Conservation (phyloP, 2,797 vertebrate genomes). For the Crypturellus tataupa region DNA sequence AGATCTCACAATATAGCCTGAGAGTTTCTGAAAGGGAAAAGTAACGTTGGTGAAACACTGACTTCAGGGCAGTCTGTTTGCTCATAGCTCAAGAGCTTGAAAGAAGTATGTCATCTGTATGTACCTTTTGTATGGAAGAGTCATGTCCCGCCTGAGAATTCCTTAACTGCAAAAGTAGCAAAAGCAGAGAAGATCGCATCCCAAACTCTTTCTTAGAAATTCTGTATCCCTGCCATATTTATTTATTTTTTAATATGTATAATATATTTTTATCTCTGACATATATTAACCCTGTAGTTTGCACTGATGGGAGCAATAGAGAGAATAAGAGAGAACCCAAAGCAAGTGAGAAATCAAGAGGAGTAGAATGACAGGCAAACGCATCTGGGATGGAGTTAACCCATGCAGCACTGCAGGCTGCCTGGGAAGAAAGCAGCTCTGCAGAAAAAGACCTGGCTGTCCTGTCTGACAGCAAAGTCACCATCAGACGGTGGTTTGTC, state of each 20-base stretch:
- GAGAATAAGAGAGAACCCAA: background rate
- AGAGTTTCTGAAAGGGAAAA: background rate
- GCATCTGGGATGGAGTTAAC: accelerated
- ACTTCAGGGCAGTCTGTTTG: background rate
- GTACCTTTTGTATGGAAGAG: background rate
- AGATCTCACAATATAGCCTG: background rate
- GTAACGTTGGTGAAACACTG: background rate
- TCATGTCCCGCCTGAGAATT: background rate
- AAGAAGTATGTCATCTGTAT: background rate
- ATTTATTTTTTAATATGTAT: no score
- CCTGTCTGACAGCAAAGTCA: background rate
- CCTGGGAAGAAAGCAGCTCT: background rate
- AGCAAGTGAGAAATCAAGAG: background rate
- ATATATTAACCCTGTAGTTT: background rate
- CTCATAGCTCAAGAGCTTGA: background rate
- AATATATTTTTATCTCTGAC: no score
- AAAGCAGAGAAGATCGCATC: background rate
- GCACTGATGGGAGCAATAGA: accelerated
- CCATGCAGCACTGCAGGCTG: background rate
- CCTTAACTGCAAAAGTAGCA: background rate
- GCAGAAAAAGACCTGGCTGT: background rate
- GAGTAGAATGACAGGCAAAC: background rate
- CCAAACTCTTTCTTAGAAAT: background rate
- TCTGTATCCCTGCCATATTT: background rate
- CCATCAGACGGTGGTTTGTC: background rate